Evolutionary conservation across 2,888 invertebrate genomes (phyloP).

Genomic region (Autographa gamma): DNA sequence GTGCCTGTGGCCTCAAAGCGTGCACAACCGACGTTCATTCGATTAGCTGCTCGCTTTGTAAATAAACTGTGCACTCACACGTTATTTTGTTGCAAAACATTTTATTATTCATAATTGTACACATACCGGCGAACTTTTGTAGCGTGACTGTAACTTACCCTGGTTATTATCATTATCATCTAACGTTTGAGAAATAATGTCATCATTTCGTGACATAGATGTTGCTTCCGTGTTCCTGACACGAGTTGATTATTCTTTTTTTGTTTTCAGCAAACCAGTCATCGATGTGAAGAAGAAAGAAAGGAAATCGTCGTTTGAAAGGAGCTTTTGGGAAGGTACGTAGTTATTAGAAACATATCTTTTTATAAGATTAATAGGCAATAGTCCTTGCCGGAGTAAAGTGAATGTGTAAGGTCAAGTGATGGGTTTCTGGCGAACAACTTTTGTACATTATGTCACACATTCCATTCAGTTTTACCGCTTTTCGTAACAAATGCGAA

Average conservation of each 20-base stretch:
- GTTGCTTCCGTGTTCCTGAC: slow-evolving; percentile 16
- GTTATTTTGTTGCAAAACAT: slow-evolving; percentile 56
- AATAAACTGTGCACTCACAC: slow-evolving; percentile 61
- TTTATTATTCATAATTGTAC: slow-evolving; percentile 48
- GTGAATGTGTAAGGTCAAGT: slow-evolving; percentile 8
- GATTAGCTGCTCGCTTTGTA: slow-evolving; percentile 64
- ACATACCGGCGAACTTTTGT: slow-evolving; percentile 49
- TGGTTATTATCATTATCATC: slow-evolving; percentile 41
- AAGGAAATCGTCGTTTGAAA: slow-evolving; percentile 78
- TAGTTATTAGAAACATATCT: slow-evolving; percentile 5
- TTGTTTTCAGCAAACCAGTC: slow-evolving; percentile 80
- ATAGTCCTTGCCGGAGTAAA: neutral
- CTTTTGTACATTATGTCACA: slow-evolving; percentile 52
- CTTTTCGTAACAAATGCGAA: slow-evolving; percentile 43
- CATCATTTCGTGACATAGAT: slow-evolving; percentile 23
- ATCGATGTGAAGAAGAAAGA: slow-evolving; percentile 74
- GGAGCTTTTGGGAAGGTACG: slow-evolving; percentile 85
- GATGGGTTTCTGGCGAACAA: slow-evolving; percentile 51
- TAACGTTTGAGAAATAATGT: slow-evolving; percentile 38
- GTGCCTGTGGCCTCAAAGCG: slow-evolving; percentile 49
- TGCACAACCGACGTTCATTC: slow-evolving; percentile 62
- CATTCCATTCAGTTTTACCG: slow-evolving; percentile 45
- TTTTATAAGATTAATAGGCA: neutral
- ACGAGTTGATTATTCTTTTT: slow-evolving; percentile 14
- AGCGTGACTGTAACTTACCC: slow-evolving; percentile 59